Conservation (phyloP, 2,113 vertebrate genomes). For the Ptyas mucosa region DNA sequence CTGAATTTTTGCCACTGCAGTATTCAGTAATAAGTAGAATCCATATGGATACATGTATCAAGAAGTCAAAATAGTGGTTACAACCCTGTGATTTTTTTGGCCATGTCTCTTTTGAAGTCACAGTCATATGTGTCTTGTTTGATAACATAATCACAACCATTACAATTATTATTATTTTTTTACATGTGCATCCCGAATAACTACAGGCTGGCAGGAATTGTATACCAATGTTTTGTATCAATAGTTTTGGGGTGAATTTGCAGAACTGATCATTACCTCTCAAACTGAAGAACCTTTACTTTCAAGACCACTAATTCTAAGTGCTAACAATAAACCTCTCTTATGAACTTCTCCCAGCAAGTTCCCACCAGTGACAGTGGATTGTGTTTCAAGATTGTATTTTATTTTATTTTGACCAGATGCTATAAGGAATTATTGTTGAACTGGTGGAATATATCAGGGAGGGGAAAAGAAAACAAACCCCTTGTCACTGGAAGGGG, state of each 20-base stretch:
- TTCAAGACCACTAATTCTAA: neutral
- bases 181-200: neutral
- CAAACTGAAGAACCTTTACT: neutral
- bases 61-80: neutral
- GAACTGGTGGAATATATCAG: constrained; percentile 16
- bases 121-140: neutral
- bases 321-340: neutral
- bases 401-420: neutral
- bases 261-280: neutral
- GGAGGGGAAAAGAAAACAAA: neutral
- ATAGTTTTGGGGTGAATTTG: neutral
- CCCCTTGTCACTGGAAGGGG: neutral
- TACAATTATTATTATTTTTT: neutral
- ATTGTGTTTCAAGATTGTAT: neutral
- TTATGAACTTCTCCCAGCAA: neutral
- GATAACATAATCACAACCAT: neutral
- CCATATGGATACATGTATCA: neutral
- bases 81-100: neutral
- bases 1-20: neutral
- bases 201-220: neutral
- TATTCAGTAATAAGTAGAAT: neutral
- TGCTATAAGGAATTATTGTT: neutral
- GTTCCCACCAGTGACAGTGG: neutral
- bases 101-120: neutral
- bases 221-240: neutral